phyloP scores from a whole-genome alignment of 1,140 invertebrate species.

The Cheumatopsyche charites region DNA sequence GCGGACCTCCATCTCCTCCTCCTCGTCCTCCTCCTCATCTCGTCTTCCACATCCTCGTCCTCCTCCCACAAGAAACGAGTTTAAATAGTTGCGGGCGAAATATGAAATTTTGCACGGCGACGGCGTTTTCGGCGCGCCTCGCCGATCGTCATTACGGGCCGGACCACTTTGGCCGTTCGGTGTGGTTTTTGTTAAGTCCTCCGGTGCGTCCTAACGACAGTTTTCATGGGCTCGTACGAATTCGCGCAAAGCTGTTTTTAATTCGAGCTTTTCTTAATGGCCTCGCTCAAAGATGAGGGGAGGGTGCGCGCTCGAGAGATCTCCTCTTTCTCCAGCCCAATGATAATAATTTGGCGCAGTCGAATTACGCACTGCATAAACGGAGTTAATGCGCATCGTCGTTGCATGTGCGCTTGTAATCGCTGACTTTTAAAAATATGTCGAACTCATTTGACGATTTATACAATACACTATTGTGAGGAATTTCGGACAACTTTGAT shows the following conservation, averaged over 20 bases:
- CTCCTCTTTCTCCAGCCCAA: not conserved
- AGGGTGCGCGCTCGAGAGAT: conserved; percentile 21
- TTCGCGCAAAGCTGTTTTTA: conserved; percentile 14
- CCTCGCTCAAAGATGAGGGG: not conserved
- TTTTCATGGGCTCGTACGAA: conserved; percentile 1
- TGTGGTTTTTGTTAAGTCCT: too few species aligned
- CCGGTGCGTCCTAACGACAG: conserved; percentile 21
- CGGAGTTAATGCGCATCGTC: not conserved
- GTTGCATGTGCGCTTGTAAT: not conserved
- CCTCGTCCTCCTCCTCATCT: not conserved
- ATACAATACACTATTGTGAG: too few species aligned
- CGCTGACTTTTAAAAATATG: too few species aligned
- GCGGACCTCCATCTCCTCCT: not conserved
- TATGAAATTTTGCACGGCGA: conserved; percentile 48
- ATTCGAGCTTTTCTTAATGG: conserved; percentile 20
- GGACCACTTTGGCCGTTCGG: too few species aligned
- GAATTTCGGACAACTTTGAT: too few species aligned
- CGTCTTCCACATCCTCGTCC: not conserved
- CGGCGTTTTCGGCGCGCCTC: conserved; percentile 20
- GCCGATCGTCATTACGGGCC: conserved; percentile 3
- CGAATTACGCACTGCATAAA: conserved; percentile 16
- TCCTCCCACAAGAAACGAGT: conserved; percentile 37
- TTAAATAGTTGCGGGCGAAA: conserved; percentile 49
- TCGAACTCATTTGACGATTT: too few species aligned
- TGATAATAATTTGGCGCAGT: conserved; percentile 11